Base-by-base conservation (phyloP, 2,888 invertebrate species). In the Pammene fasciana region DNA sequence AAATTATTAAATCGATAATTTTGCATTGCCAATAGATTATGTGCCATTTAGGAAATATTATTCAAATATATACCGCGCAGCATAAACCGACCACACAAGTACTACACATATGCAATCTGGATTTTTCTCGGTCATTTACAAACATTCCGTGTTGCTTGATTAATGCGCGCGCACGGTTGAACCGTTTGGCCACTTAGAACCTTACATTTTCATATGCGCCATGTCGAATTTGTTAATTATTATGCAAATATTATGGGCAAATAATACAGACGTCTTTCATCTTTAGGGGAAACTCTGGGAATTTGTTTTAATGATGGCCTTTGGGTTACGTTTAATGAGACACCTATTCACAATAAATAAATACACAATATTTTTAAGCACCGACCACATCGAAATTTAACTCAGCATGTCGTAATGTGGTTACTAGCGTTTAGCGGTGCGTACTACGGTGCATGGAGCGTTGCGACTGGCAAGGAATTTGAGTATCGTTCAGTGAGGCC, bases 151-250 rank as follows among this genome's bases (percentile, higher is more conserved):
- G 76, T 81, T 76, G 74, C 77, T 79, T 86, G 83, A 92, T 92
- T 90, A 90, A 92, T 92, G 92, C 92, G 79, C 68, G 79, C 78
- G 76, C 92, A 92, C 91, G 92, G 71, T 59, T 77, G 72, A 75
- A 65, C 75, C 78, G 77, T 75, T 74, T 73, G 75, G 73, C 75
- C 76, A 78, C 79, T 79, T 79, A 80, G 81, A 80, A 78, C 82
- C 82, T 79, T 72, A 81, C 79, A 81, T 86, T 84, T 84, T 88
- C 80, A 82, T 87, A 83, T 78, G 77, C 79, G 77, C 75, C 80
- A 78, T 79, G 79, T 80, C 81, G 77, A 81, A 85, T 88, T 84
- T 83, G 82, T 79, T 74, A 82, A 86, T 85, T 84, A 80, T 82
- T 80, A 80, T 81, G 81, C 84, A 88, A 89, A 89, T 83, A 87